phyloP scores from a whole-genome alignment of 2,113 vertebrate species.

The Gallinago media region DNA sequence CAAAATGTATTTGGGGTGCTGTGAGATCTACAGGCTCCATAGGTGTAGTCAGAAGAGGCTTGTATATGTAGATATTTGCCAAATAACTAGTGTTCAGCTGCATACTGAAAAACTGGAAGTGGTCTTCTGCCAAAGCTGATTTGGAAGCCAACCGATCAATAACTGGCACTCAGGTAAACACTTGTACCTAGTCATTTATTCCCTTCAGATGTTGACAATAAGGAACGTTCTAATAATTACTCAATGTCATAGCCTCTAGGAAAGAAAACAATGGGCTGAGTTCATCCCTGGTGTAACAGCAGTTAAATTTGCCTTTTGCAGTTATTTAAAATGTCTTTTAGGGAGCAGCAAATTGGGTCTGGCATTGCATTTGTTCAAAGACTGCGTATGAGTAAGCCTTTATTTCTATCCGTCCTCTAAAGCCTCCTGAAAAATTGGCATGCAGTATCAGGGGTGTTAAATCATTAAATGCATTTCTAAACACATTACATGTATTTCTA shows the following conservation, averaged over 20 bases:
- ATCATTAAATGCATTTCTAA: neutral
- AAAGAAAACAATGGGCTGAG: neutral
- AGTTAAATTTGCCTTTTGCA: neutral
- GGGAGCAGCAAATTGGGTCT: neutral
- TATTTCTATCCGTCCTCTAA: neutral
- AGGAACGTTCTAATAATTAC: neutral
- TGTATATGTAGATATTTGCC: neutral
- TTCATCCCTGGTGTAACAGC: neutral
- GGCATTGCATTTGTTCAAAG: conserved; percentile 1
- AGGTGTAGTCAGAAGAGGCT: neutral
- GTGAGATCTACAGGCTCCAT: neutral
- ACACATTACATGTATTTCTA: neutral
- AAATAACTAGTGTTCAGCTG: neutral
- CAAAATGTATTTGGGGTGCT: neutral
- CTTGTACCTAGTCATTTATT: neutral
- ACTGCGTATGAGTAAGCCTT: neutral
- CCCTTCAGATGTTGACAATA: neutral
- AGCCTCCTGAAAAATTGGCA: neutral
- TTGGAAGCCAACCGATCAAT: neutral
- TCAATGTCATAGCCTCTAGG: neutral
- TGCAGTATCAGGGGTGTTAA: neutral
- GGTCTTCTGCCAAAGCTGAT: neutral
- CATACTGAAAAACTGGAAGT: neutral
- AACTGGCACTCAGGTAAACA: neutral
- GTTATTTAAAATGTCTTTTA: neutral